These are phyloP conservation scores for Julus scanicus DNA, from an alignment of 2,888 invertebrate species.

Conservation along the genomic window DNA sequence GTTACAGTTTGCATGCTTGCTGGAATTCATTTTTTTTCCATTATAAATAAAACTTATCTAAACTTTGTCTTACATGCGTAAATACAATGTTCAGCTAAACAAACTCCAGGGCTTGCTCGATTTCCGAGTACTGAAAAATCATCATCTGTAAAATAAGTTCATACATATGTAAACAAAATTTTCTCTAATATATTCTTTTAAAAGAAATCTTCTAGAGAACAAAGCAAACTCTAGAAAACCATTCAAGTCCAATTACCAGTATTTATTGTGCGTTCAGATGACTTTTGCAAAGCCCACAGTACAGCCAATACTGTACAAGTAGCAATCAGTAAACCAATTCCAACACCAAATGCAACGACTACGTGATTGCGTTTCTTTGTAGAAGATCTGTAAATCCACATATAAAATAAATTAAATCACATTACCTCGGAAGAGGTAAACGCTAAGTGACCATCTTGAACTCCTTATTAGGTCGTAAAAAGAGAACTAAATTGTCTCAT, in stretches of 20 bases:
- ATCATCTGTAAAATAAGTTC: conserved; percentile 27
- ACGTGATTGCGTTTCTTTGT: conserved; percentile 51
- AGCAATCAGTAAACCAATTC: conserved; percentile 53
- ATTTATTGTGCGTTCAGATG: not conserved
- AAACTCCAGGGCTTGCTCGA: conserved; percentile 6
- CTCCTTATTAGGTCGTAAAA: not conserved
- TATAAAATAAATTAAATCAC: not conserved
- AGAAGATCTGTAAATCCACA: conserved; percentile 46
- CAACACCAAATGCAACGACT: conserved; percentile 55
- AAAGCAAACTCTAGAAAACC: not conserved
- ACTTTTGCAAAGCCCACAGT: conserved; percentile 53
- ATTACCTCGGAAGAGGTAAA: not conserved
- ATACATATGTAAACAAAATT: not conserved
- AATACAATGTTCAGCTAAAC: conserved; percentile 54
- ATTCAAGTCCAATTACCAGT: conserved; percentile 11
- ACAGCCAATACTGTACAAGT: conserved; percentile 54
- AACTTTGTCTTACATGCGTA: conserved; percentile 46
- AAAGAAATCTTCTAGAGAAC: not conserved
- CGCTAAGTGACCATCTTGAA: not conserved
- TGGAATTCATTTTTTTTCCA: too few species aligned
- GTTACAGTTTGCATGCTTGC: too few species aligned
- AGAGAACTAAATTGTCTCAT: not conserved
- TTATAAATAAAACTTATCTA: not conserved
- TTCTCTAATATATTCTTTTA: not conserved
- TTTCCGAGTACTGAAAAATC: not conserved